A percentile compares a stretch with the other conserved stretches of the same genome.
Evolutionary conservation across 2,888 invertebrate genomes (phyloP).

Genomic region (Oligia fasciuncula): DNA sequence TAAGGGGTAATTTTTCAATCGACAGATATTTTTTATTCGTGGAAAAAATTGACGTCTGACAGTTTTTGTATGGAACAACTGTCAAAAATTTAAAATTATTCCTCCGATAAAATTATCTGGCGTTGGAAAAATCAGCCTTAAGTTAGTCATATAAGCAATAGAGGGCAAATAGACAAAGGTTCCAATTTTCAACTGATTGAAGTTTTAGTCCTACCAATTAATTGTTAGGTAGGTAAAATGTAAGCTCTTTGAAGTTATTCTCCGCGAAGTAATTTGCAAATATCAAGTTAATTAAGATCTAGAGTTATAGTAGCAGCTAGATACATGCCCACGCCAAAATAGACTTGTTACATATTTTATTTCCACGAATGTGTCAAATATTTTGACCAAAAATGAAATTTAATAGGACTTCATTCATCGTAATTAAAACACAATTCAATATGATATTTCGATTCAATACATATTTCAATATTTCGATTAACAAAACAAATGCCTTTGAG

Average conservation of each 20-base stretch:
- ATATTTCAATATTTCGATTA: slow-evolving; percentile 11
- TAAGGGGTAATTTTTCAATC: too few species aligned
- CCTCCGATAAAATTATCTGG: too few species aligned
- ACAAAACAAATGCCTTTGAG: slow-evolving; percentile 40
- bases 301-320: not conserved
- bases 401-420: slow-evolving; percentile 11
- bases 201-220: not conserved
- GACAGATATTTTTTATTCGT: too few species aligned
- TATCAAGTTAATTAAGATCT: not conserved
- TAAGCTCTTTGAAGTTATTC: slow-evolving; percentile 12
- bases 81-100: too few species aligned
- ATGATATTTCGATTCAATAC: slow-evolving; percentile 28
- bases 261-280: not conserved
- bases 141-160: not conserved
- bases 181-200: not conserved
- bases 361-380: not conserved
- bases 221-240: not conserved
- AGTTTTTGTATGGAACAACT: too few species aligned
- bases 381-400: not conserved
- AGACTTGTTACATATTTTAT: not conserved
- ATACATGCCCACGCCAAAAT: not conserved
- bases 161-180: not conserved
- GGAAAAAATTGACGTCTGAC: too few species aligned
- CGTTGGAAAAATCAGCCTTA: too few species aligned
- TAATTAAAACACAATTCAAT: slow-evolving; percentile 9